These are phyloP conservation scores for Tauraco erythrolophus DNA, from an alignment of 2,113 vertebrate genomes.

Conservation along the genomic window DNA sequence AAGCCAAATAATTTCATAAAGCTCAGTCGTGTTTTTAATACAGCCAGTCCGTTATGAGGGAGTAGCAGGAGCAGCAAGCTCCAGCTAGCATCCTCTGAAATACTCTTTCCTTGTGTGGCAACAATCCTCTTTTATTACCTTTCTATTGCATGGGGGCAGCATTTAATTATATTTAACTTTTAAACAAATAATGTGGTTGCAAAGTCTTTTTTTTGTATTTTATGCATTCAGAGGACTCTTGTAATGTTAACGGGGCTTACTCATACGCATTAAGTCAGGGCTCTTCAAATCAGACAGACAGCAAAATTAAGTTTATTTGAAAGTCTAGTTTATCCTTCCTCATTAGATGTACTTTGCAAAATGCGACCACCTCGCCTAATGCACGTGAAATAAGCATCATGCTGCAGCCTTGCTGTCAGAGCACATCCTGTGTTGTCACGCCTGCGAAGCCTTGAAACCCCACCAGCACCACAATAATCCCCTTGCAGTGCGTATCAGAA, in stretches of 20 bases:
- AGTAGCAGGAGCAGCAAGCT: not conserved
- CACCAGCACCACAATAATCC: conserved; percentile 3
- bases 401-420: not conserved
- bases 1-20: not conserved
- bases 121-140: not conserved
- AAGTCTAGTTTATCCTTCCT: conserved; percentile 35
- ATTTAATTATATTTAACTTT: conserved; percentile 41
- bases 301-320: not conserved
- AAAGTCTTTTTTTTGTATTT: not conserved
- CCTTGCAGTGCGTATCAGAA: not conserved
- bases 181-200: not conserved
- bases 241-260: conserved; percentile 11
- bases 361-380: not conserved
- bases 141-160: conserved; percentile 3
- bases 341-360: conserved; percentile 18
- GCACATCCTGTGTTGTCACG: not conserved
- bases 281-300: conserved; percentile 8
- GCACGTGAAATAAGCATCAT: conserved; percentile 19
- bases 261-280: not conserved
- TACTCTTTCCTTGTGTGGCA: not conserved
- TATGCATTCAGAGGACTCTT: not conserved
- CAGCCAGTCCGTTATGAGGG: not conserved
- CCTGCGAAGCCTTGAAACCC: conserved; percentile 11
- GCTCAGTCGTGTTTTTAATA: not conserved
- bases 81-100: not conserved